A percentile compares a stretch with the other conserved stretches of the same genome.
These are phyloP conservation scores for Oxyteleia sp. DNA, from an alignment of 2,888 invertebrate species.

Conservation along the genomic window DNA sequence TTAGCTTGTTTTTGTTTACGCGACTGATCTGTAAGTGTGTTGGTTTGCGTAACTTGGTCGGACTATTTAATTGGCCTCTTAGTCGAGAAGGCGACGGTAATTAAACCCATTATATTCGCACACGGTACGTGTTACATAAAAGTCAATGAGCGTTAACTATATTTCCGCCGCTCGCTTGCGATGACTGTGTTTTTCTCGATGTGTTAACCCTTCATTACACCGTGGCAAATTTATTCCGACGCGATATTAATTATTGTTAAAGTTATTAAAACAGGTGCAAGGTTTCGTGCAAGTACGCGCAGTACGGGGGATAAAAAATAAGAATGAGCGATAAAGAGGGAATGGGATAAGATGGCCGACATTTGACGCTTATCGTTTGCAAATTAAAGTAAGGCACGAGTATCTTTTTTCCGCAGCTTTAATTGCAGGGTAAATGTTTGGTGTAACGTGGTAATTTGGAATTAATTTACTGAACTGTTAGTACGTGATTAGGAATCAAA, in stretches of 20 bases:
- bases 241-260: constrained; percentile 43
- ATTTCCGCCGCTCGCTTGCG: constrained; percentile 15
- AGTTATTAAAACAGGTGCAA: constrained; percentile 37
- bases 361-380: constrained; percentile 30
- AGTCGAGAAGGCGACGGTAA: constrained; percentile 80
- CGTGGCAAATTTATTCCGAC: constrained; percentile 33
- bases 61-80: constrained; percentile 81
- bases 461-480: constrained; percentile 34
- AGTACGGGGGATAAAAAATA: constrained; percentile 5
- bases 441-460: constrained; percentile 24
- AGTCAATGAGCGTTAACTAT: constrained; percentile 63
- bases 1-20: constrained; percentile 55
- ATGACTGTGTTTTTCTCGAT: constrained; percentile 28
- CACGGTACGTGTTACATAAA: constrained; percentile 58
- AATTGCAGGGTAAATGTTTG: constrained; percentile 39
- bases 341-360: constrained; percentile 41
- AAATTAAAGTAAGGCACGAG: constrained; percentile 37
- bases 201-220: constrained; percentile 10
- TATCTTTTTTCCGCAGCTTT: constrained; percentile 35
- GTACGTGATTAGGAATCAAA: constrained; percentile 41
- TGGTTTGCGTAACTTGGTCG: constrained; percentile 72
- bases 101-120: constrained; percentile 80
- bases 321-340: too few relatives aligned
- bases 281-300: neutral
- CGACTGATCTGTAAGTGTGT: constrained; percentile 32